Evolutionary conservation across 2,113 vertebrate species (phyloP).

Genomic region (Lepidiolamprologus cunningtoni): DNA sequence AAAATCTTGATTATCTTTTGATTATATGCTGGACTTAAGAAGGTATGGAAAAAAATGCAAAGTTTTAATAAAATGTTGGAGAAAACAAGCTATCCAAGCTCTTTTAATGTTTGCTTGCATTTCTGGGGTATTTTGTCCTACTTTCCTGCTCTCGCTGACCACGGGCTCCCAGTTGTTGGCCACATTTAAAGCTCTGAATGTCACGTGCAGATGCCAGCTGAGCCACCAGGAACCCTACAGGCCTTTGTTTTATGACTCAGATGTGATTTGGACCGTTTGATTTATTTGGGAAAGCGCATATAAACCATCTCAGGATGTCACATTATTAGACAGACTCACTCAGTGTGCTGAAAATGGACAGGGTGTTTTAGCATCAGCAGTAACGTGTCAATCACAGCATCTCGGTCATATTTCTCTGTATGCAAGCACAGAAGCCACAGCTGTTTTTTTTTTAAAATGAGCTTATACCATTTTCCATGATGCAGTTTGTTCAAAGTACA

Average conservation of each 20-base stretch:
- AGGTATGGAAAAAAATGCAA: not conserved
- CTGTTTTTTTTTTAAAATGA: not conserved
- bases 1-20: not conserved
- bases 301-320: not conserved
- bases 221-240: slow-evolving; percentile 31
- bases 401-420: not conserved
- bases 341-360: not conserved
- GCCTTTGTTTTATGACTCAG: slow-evolving; percentile 21
- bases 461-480: not conserved
- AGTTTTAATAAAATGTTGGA: not conserved
- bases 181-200: not conserved
- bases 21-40: not conserved
- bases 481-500: not conserved
- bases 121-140: slow-evolving; percentile 10
- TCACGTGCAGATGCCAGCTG: slow-evolving; percentile 28
- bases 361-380: not conserved
- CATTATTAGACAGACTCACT: not conserved
- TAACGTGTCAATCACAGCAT: not conserved
- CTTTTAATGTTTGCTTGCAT: not conserved
- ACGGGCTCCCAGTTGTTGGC: not conserved
- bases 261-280: slow-evolving; percentile 25
- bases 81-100: not conserved
- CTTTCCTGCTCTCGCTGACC: slow-evolving; percentile 12
- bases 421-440: not conserved
- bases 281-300: not conserved